Conservation (phyloP, 2,113 vertebrate species). For the Vombatus ursinus region DNA sequence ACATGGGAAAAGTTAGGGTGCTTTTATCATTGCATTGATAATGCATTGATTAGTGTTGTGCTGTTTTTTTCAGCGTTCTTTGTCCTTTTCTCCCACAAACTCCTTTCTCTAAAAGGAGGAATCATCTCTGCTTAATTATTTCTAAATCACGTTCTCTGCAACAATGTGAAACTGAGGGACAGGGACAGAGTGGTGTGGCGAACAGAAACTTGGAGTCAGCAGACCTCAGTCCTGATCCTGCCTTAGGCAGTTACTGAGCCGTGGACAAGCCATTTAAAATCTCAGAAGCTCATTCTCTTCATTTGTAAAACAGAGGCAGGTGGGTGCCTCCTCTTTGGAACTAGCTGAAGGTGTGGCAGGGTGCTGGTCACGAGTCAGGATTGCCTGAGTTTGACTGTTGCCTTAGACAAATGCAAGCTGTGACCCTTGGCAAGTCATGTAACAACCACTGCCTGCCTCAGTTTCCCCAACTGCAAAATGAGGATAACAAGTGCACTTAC, state of each 20-base stretch:
- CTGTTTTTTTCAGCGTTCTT: background rate
- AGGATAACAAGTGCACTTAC: background rate
- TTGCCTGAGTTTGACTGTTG: background rate
- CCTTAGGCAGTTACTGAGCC: background rate
- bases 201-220: background rate
- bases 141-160: background rate
- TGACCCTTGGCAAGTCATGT: background rate
- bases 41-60: slow-evolving; percentile 17
- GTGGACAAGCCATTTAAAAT: background rate
- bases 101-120: background rate
- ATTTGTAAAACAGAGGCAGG: background rate
- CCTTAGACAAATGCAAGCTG: background rate
- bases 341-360: background rate
- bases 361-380: background rate
- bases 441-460: background rate
- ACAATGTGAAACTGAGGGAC: background rate
- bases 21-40: slow-evolving; percentile 19
- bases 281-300: background rate
- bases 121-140: background rate
- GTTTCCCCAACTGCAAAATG: background rate
- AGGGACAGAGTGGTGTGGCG: background rate
- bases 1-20: background rate
- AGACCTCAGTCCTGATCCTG: background rate
- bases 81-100: slow-evolving; percentile 9
- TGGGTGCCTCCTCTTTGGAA: background rate